phyloP scores from a whole-genome alignment of 2,888 invertebrate genomes.

The Mycalesis mineus region DNA sequence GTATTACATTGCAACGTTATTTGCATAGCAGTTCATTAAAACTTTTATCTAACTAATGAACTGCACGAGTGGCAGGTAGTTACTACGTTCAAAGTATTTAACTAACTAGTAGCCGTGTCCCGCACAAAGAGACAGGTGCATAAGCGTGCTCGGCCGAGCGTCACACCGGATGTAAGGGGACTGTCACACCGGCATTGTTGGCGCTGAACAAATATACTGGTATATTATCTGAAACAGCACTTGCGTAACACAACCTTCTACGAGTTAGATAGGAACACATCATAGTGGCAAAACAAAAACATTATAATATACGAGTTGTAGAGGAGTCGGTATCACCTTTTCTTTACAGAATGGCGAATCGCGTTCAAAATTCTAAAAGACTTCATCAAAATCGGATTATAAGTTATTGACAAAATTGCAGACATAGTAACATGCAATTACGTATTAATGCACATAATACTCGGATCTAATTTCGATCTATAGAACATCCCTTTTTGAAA shows the following conservation, averaged over 20 bases:
- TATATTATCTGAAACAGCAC: not conserved
- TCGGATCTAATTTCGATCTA: too few species aligned
- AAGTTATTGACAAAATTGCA: too few species aligned
- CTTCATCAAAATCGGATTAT: too few species aligned
- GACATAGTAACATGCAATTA: too few species aligned
- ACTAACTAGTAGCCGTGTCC: constrained; percentile 16
- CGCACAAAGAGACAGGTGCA: constrained; percentile 62
- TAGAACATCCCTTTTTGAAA: too few species aligned
- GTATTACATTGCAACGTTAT: not conserved
- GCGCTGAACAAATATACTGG: not conserved
- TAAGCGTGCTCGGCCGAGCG: constrained; percentile 52
- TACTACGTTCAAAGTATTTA: constrained; percentile 20
- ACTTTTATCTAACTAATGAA: constrained; percentile 1
- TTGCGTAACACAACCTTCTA: not conserved
- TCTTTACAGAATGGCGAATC: too few species aligned
- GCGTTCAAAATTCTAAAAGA: too few species aligned
- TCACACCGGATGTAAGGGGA: constrained; percentile 40
- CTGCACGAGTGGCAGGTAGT: not conserved
- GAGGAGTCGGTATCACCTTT: too few species aligned
- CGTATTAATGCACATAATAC: too few species aligned
- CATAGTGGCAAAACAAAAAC: too few species aligned
- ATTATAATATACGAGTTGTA: too few species aligned
- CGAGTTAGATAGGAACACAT: too few species aligned
- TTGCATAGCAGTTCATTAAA: constrained; percentile 5
- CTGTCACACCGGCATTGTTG: constrained; percentile 28